Evolutionary conservation across 2,113 vertebrate genomes (phyloP).

Genomic region (Gymnogyps californianus): DNA sequence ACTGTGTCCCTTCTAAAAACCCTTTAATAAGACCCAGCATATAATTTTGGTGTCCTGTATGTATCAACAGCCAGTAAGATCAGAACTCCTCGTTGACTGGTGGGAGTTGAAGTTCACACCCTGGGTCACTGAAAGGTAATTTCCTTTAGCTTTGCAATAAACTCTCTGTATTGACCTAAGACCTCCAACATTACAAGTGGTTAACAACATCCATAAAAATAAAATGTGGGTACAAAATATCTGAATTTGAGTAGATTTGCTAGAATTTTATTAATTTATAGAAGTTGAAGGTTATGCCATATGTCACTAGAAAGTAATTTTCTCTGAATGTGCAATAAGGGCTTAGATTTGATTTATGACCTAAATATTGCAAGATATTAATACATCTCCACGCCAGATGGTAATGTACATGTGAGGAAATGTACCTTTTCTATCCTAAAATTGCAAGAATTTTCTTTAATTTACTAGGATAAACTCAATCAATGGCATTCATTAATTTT

Average conservation of each 20-base stretch:
- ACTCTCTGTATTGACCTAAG: slow-evolving; percentile 25
- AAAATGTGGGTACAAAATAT: slow-evolving; percentile 37
- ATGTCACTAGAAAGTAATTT: slow-evolving; percentile 72
- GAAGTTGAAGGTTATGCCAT: slow-evolving; percentile 68
- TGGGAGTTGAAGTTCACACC: not conserved
- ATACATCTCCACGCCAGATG: slow-evolving; percentile 58
- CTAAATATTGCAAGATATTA: slow-evolving; percentile 70
- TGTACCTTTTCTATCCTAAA: slow-evolving; percentile 54
- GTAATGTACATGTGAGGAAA: slow-evolving; percentile 50
- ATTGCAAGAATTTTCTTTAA: slow-evolving; percentile 26
- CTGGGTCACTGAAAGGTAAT: slow-evolving; percentile 25
- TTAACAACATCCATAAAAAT: slow-evolving; percentile 46
- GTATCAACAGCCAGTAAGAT: not conserved
- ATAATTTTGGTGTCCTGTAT: slow-evolving; percentile 6
- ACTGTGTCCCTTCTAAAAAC: not conserved
- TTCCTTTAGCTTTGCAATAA: slow-evolving; percentile 56
- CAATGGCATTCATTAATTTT: slow-evolving; percentile 45
- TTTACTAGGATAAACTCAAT: slow-evolving; percentile 57
- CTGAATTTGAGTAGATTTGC: slow-evolving; percentile 50
- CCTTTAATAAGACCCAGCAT: not conserved
- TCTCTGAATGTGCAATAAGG: slow-evolving; percentile 63
- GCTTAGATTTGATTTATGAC: slow-evolving; percentile 68
- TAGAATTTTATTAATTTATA: slow-evolving; percentile 69
- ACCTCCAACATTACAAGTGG: not conserved
- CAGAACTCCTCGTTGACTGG: not conserved